phyloP scores from a whole-genome alignment of 2,888 invertebrate genomes.

The Ferdinandea cuprea region DNA sequence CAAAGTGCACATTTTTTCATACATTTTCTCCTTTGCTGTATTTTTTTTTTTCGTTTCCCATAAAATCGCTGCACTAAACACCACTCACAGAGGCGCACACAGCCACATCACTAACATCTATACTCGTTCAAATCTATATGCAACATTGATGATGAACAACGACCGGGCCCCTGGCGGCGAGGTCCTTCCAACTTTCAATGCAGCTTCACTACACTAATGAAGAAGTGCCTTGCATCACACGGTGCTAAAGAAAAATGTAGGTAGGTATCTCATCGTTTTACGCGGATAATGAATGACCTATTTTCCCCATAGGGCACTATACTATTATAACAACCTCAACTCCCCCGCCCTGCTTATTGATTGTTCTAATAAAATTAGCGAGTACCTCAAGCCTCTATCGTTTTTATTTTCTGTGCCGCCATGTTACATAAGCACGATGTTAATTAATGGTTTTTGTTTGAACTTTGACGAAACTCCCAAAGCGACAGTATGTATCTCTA shows the following conservation, averaged over 20 bases:
- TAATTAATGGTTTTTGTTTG: constrained; percentile 11
- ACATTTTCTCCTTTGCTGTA: not conserved
- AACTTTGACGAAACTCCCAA: not conserved
- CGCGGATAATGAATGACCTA: not conserved
- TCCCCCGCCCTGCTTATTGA: not conserved
- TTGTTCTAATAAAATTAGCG: constrained; percentile 3
- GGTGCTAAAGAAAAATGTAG: not conserved
- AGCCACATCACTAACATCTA: not conserved
- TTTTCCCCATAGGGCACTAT: not conserved
- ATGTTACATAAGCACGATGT: not conserved
- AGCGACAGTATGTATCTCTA: not conserved
- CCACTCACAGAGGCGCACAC: not conserved
- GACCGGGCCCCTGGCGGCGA: no score
- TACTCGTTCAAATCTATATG: not conserved
- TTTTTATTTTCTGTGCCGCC: not conserved
- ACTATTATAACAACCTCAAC: no score
- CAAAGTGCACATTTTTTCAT: constrained; percentile 1
- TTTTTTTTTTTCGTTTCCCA: not conserved
- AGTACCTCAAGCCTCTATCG: not conserved
- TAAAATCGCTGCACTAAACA: not conserved
- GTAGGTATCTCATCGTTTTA: not conserved
- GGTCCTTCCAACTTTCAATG: not conserved
- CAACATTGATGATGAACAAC: not conserved
- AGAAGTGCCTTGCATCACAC: not conserved
- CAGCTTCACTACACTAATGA: not conserved